Evolutionary conservation across 2,113 vertebrate genomes (phyloP), one percentile per base, ranked within the genome.

Genomic region (Furnarius figulus): DNA sequence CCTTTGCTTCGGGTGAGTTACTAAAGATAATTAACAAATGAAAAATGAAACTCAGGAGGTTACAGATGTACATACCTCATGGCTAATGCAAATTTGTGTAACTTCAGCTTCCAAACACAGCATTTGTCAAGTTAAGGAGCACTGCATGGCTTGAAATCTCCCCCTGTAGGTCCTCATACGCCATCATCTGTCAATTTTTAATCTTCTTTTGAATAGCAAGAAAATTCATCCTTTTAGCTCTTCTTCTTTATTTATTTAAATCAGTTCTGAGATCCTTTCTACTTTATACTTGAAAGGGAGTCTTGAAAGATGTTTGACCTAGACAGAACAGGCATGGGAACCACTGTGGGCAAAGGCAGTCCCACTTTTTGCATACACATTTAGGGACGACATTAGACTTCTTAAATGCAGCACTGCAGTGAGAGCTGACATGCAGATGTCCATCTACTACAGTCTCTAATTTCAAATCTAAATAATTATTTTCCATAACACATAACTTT

Each of bases 141-240:
- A 74, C 23, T 66, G 59, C 65, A 61, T n/a, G 28, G 86, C 66
- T 92, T 84, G 31, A 93, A 93, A 94, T 88, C 72, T 89, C 28
- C 52, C 59, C 27, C 63, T 63, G 39, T 81, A 93, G 76, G 66
- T 92, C 61, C 56, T 86, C 53, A 61, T 23, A 92, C 3, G 42
- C 90, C 76, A 63, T 52, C 67, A 93, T 78, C 72, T 86, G 93
- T 84, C 90, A 93, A 88, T 90, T 96, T 95, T 92, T 93, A 90
- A 96, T 94, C 76, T 96, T 91, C 85, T 95, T 91, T 63, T 92
- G 83, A 95, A 80, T 33, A 92, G 88, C 47, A 90, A 87, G 61
- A 87, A 91, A 93, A 84, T 75, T 68, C 72, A 90, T 88, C 86
- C 75, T 83, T 96, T 94, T 88, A 90, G 85, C 20, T 88, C 47